Evolutionary conservation across 1,140 invertebrate species (phyloP), one percentile per base, ranked within the genome.

Genomic region (Lepidurus arcticus): DNA sequence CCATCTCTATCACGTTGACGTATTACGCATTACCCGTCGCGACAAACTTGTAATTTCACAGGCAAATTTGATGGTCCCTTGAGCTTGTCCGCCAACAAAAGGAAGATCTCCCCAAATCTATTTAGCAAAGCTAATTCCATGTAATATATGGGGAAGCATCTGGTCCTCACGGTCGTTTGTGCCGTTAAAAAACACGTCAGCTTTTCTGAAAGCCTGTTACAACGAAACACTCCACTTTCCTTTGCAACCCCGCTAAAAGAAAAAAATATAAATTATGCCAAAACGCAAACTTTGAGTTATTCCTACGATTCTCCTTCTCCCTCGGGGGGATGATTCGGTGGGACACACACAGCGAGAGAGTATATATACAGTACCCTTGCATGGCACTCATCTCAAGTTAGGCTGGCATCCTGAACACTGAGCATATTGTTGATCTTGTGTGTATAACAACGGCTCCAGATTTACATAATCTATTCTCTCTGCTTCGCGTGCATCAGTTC

Each of bases 381-480:
- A 34, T 34, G 34, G 34, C 34, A 47, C 45, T 47, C 45, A 10
- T 65, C 53, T 65, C 9, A 65, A 65, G 53, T 65, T 65, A 65
- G 53, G 21, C 53, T 21, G 53, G 47, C n/a, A 65, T 65, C 16
- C 53, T 65, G 53, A 65, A 65, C 53, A 65, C 53, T 65, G 53
- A 65, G 53, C 53, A 65, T 65, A 65, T 16, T 65, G 53, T 65
- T 65, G 53, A 65, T 65, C 53, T 65, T 65, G 53, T 65, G 53
- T 65, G 53, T 65, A 65, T 65, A 65, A 65, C 53, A 65, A 65
- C 53, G 53, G 53, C 53, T 65, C 53, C 21, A 34, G 53, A 65
- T 65, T 65, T 65, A 21, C 53, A 65, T 65, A 65, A 65, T 65
- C 53, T 65, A 65, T 65, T 65, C 53, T 65, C 53, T 65, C 53